Evolutionary conservation across 1,140 invertebrate species (phyloP), one percentile per base, ranked within the genome.

Genomic region (Leucophenga varia): DNA sequence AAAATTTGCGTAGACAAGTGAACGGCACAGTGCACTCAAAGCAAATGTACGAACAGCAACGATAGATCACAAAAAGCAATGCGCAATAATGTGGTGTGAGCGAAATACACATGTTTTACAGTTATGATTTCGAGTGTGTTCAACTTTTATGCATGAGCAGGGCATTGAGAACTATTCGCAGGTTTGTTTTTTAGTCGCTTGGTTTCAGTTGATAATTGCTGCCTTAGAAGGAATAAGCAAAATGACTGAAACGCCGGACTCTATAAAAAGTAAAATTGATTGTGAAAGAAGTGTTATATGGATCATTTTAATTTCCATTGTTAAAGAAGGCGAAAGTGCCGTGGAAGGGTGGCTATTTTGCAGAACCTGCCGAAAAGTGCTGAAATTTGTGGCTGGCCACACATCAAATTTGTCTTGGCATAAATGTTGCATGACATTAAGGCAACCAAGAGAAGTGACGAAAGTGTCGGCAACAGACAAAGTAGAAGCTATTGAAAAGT

Each of bases 281-380:
- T 43, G 32, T 42, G 32, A 21, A 41, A 47, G 38, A 35, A 41
- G 38, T 47, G 20, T 47, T 47, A 48, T 48, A 12, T 41, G 46
- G 46, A 48, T 40, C 38, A 42, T 42, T 34, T 48, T 41, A 41
- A 36, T 13, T 47, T 31, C 36, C n/a, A 39, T 43, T 39, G 1
- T 49, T 44, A 49, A 44, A 49, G 35, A 49, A 44, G 41, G 43
- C 19, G 32, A 43, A 49, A 49, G 47, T 49, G 47, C 47, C 40
- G 34, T 43, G 47, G 18, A 49, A 49, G 47, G 47, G 47, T 49
- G 47, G 47, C 47, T 49, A 38, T 43, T 49, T 44, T 49, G 31
- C 49, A 44, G 14, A 6, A 8, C 13, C 22, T 25, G 39, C 47
- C 38, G 39, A 49, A 49, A 49, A 43, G 41, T 49, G 16, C 41